Evolutionary conservation across 2,797 vertebrate species (phyloP).

Genomic region (Meriones psammophilus): DNA sequence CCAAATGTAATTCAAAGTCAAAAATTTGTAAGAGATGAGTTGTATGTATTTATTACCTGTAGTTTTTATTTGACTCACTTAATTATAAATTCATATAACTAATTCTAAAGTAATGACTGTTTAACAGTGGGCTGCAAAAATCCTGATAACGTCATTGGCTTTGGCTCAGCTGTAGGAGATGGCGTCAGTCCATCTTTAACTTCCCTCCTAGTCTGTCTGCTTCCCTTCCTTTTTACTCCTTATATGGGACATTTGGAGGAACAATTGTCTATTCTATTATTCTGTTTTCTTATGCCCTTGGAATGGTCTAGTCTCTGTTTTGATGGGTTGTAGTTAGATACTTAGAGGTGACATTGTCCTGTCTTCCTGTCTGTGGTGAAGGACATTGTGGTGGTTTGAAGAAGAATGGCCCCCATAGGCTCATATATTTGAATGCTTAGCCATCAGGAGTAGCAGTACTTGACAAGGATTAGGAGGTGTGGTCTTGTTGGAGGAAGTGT

Average conservation of each 20-base stretch:
- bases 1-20: not conserved
- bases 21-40: not conserved
- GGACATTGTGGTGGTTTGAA: not conserved
- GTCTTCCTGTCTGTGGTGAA: not conserved
- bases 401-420: not conserved
- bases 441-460: not conserved
- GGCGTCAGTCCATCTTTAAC: not conserved
- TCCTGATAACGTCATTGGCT: not conserved
- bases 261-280: not conserved
- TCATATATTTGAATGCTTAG: not conserved
- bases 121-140: constrained; percentile 4
- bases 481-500: not conserved
- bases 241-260: not conserved
- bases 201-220: not conserved
- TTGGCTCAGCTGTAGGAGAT: not conserved
- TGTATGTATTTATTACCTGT: not conserved
- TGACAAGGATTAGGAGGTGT: not conserved
- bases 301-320: not conserved
- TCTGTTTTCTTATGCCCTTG: not conserved
- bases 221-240: not conserved
- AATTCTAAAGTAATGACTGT: not conserved
- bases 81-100: not conserved
- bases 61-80: constrained; percentile 19
- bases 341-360: not conserved
- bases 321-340: not conserved